Evolutionary conservation across 1,140 invertebrate genomes (phyloP).

Genomic region (Halictus rubicundus): DNA sequence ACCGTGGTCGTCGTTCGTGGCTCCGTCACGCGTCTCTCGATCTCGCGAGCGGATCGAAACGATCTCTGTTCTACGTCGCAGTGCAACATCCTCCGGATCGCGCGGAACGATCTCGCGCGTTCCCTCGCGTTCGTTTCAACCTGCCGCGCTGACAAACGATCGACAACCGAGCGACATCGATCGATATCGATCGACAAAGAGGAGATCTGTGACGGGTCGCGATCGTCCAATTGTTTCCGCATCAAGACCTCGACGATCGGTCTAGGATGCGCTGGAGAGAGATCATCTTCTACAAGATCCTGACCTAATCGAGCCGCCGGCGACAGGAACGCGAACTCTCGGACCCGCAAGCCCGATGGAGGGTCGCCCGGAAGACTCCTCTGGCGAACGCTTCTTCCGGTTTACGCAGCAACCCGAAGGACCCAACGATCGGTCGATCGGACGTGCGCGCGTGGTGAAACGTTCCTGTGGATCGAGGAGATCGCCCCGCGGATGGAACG

Average conservation of each 20-base stretch:
- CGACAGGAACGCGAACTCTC: too few relatives aligned
- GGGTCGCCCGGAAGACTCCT: constrained; percentile 1
- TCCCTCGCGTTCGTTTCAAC: too few relatives aligned
- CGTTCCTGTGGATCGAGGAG: background rate
- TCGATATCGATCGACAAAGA: background rate
- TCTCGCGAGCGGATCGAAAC: background rate
- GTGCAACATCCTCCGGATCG: too few relatives aligned
- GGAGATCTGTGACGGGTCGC: background rate
- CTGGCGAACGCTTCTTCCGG: constrained; percentile 26
- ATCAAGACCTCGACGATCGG: background rate
- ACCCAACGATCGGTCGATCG: background rate
- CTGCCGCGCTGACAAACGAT: too few relatives aligned
- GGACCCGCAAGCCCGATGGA: constrained; percentile 24
- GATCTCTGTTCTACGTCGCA: too few relatives aligned
- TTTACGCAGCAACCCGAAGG: background rate
- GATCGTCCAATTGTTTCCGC: too few relatives aligned
- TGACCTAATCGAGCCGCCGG: constrained; percentile 23
- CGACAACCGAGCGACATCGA: too few relatives aligned
- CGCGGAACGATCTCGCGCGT: too few relatives aligned
- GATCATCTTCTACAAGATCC: constrained; percentile 68
- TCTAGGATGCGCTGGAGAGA: constrained; percentile 56
- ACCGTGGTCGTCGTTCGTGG: constrained; percentile 41
- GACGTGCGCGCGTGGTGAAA: constrained; percentile 15
- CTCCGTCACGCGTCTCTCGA: constrained; percentile 16
- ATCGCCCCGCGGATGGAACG: constrained; percentile 24